Evolutionary conservation across 2,888 invertebrate species (phyloP).

Genomic region (Antheraea assamensis): DNA sequence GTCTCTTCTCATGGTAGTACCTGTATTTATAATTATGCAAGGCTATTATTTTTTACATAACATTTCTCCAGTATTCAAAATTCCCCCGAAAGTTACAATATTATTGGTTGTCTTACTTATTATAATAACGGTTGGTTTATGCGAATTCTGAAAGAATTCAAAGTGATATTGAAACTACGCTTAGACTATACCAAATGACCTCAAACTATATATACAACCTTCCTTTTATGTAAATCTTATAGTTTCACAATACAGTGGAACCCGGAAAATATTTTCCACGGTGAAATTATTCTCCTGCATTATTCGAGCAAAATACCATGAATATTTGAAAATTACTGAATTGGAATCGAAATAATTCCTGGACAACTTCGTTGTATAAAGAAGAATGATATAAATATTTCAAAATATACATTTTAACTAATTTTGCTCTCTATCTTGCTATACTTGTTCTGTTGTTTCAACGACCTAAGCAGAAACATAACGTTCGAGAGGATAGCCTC

Average conservation of each 20-base stretch:
- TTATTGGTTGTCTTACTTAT: no score
- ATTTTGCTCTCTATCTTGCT: neutral
- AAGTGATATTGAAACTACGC: no score
- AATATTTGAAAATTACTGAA: neutral
- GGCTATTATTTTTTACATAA: no score
- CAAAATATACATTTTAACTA: neutral
- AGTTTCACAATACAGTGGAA: neutral
- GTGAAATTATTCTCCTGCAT: neutral
- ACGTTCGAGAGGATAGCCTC: no score
- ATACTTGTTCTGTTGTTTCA: neutral
- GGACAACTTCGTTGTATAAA: neutral
- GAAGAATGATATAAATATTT: neutral
- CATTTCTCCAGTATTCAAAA: no score
- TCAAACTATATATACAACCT: neutral
- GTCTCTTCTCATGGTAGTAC: no score
- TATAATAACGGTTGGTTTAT: no score
- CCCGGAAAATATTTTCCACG: neutral
- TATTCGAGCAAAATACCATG: neutral
- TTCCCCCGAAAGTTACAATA: no score
- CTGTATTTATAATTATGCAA: no score
- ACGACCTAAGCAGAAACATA: neutral
- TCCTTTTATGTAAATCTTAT: neutral
- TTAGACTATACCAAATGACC: neutral
- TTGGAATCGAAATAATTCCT: neutral
- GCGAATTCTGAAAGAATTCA: no score